Evolutionary conservation across 1,140 invertebrate species (phyloP), one percentile per base, ranked within the genome.

Genomic region (Lepidotrigona ventralis): DNA sequence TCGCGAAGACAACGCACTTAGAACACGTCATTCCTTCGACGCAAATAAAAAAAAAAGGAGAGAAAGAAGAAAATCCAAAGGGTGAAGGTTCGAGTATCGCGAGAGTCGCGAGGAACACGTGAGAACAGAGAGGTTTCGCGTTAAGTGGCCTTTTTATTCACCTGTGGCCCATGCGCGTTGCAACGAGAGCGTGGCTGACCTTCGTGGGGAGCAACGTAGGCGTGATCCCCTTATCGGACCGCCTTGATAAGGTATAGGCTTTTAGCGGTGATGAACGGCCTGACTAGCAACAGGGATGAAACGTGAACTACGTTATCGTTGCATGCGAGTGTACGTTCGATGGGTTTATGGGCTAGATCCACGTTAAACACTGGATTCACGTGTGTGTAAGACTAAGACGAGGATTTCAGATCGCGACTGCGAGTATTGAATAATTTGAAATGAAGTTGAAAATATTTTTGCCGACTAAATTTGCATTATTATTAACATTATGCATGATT

Each of bases 71-170:
- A 39, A 39, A 76, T 75, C 4, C 5, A 33, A 39, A 63, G 73
- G 73, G 56, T 80, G 39, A 79, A 26, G 63, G 69, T 54, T 66
- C 56, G 75, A n/a, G 29, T 73, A 80, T 82, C 83, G 78, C 21
- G 63, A 29, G 63, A 76, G 83, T 79, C 79, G 70, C 53, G 58
- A 60, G 66, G 51, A 73, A 78, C 51, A 68, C 86, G 87, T 88
- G 86, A 82, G 87, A 88, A 88, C 80, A 63, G 54, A 58, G 8
- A 23, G 63, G 71, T 81, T 78, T 71, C 69, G 58, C 63, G 71
- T n/a, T 88, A 83, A 88, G 86, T 88, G 84, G 53, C 33, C 76
- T 56, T 58, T n/a, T 85, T 82, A 78, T 88, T 88, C 84, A 88
- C 74, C 74, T 85, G 78, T 29, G 39, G 39, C 39, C 39, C 39